Base-by-base conservation (phyloP, 2,888 invertebrate species). In the Eupeodes latifasciatus region DNA sequence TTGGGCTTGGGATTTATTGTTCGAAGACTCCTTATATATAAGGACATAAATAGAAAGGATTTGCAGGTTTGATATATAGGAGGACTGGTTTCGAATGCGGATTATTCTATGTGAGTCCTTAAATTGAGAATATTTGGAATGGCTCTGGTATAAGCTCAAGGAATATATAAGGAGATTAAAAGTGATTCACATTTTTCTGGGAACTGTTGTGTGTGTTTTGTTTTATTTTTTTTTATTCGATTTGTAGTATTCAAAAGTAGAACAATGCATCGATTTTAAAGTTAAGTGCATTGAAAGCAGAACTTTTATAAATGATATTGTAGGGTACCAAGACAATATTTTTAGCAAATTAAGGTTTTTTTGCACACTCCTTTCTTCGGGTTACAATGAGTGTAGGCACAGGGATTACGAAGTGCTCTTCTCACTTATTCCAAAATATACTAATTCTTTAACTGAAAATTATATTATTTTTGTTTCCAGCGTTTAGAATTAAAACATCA, bases 1-100 rank as follows among this genome's bases (percentile, higher is more conserved):
- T 49, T 76, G 51, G 66, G 69, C 66, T 49, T 76, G 51, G 66
- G 69, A 85, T 85, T 85, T 75, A 82, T 82, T 53, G 40, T 27
- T 27, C 1, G 27, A 27, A 27, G 27, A 27, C 27, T 27, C 74
- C 57, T 27, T 12, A 57, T 27, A 57, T 62, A 12, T 10, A 47
- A 47, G 12, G 12, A 85, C 44, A 57, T 10, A 53, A 4, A 47
- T 12, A 71, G 40, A 40, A 9, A 53, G 49, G n/a, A 55, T 81
- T 34, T 76, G 72, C 61, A 66, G n/a, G 40, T 34, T 72, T 67
- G 47, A 69, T 40, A 71, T 34, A n/a, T 67, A 57, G 51, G 64
- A 57, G 51, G 64, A 80, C 55, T 79, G 49, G 59, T 34, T 76
- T 80, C n/a, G n/a, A 75, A 34, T 84, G 27, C 27, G 51, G 69